phyloP scores from a whole-genome alignment of 1,140 invertebrate species.

The Macrotrachela quadricornifera region DNA sequence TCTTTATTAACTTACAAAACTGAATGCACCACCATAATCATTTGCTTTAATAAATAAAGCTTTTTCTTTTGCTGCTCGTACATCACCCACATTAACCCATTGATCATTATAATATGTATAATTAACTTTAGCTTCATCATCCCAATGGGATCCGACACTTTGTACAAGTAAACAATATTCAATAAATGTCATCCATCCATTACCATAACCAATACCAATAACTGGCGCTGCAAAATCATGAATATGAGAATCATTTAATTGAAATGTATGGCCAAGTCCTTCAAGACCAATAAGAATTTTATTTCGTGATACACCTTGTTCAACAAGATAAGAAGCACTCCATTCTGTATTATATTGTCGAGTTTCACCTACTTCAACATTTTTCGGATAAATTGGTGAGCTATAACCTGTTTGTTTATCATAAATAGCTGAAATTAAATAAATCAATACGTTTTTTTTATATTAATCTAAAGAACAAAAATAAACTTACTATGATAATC shows the following conservation, averaged over 20 bases:
- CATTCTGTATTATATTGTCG: not conserved
- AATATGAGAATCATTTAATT: not conserved
- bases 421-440: not conserved
- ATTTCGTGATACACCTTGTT: not conserved
- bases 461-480: too few species aligned
- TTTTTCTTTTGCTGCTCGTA: not conserved
- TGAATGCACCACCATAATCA: not conserved
- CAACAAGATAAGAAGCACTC: not conserved
- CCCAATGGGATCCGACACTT: not conserved
- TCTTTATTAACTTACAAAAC: too few species aligned
- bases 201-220: not conserved
- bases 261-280: conserved; percentile 1
- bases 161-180: not conserved
- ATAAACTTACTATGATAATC: not conserved
- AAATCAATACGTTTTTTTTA: too few species aligned
- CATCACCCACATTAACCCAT: not conserved
- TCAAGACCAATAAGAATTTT: not conserved
- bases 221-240: not conserved
- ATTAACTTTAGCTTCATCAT: not conserved
- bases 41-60: not conserved
- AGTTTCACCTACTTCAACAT: not conserved
- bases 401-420: not conserved
- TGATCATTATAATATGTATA: conserved; percentile 1
- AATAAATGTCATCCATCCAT: not conserved
- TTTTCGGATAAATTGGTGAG: not conserved